Percentiles rank a stretch among this genome's conserved stretches.
Conservation (phyloP, 2,888 invertebrate genomes). For the Caenorhabditis becei region DNA sequence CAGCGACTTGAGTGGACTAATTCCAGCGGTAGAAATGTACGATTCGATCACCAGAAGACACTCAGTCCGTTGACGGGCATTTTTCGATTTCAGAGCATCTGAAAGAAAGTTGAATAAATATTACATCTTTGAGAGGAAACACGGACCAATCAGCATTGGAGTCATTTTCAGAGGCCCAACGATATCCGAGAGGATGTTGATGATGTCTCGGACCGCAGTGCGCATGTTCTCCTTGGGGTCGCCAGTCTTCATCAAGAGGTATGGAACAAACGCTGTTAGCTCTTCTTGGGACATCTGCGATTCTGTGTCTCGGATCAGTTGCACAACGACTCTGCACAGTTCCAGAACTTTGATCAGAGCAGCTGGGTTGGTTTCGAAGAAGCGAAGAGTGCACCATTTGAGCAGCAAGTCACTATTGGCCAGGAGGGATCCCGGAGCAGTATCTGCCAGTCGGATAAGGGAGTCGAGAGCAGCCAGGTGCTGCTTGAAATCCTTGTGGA, state of each 20-base stretch:
- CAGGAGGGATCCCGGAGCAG: constrained; percentile 87
- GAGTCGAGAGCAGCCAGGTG: constrained; percentile 96
- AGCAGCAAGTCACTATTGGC: constrained; percentile 95
- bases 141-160: constrained; percentile 64
- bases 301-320: constrained; percentile 87
- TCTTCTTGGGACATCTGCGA: constrained; percentile 86
- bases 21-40: constrained; percentile 87
- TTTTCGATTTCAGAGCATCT: constrained; percentile 96
- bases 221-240: constrained; percentile 73
- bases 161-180: constrained; percentile 68
- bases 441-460: constrained; percentile 83
- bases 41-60: constrained; percentile 95
- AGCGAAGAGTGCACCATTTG: constrained; percentile 95
- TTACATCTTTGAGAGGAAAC: too few relatives aligned
- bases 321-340: constrained; percentile 51
- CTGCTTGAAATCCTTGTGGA: constrained; percentile 94
- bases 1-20: constrained; percentile 85
- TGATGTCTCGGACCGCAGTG: constrained; percentile 61
- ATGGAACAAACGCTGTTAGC: constrained; percentile 94
- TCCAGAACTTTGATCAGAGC: constrained; percentile 88
- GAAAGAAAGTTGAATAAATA: too few relatives aligned
- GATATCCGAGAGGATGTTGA: constrained; percentile 64
- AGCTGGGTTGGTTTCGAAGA: constrained; percentile 98
- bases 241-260: constrained; percentile 90
- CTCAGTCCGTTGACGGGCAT: constrained; percentile 95